Percentiles rank a stretch among this genome's conserved stretches.
These are phyloP conservation scores for Saccopteryx bilineata DNA, from an alignment of 2,113 vertebrate species.

Conservation along the genomic window DNA sequence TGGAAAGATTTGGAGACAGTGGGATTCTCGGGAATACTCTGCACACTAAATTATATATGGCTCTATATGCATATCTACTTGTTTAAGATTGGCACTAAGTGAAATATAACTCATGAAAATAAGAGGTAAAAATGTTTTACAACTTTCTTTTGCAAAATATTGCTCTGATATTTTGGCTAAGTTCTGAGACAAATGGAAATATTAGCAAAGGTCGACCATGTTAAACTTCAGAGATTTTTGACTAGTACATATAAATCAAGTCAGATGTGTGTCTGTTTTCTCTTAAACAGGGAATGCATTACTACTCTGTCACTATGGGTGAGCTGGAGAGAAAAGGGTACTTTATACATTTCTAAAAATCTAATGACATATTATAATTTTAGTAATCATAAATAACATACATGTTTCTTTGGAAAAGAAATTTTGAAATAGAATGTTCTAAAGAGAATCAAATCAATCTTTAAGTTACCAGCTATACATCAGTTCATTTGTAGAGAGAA, in stretches of 20 bases:
- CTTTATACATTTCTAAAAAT: neutral
- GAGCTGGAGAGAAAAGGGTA: neutral
- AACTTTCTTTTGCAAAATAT: neutral
- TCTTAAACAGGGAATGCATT: neutral
- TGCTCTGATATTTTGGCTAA: neutral
- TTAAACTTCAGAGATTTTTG: neutral
- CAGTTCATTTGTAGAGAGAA: conserved; percentile 7
- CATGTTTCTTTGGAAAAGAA: neutral
- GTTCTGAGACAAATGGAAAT: neutral
- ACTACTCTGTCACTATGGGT: neutral
- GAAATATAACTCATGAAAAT: neutral
- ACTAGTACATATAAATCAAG: neutral
- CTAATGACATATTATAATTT: neutral
- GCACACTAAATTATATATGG: neutral
- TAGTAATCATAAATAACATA: neutral
- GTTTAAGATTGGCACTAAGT: neutral
- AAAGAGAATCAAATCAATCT: neutral
- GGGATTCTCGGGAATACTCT: neutral
- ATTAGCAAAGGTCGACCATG: neutral
- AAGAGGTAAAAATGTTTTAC: neutral
- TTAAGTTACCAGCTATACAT: neutral
- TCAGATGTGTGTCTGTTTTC: neutral
- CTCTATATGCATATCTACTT: neutral
- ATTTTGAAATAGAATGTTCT: neutral
- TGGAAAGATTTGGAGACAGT: neutral